phyloP scores from a whole-genome alignment of 2,113 vertebrate genomes.

The Bujurquina vittata region DNA sequence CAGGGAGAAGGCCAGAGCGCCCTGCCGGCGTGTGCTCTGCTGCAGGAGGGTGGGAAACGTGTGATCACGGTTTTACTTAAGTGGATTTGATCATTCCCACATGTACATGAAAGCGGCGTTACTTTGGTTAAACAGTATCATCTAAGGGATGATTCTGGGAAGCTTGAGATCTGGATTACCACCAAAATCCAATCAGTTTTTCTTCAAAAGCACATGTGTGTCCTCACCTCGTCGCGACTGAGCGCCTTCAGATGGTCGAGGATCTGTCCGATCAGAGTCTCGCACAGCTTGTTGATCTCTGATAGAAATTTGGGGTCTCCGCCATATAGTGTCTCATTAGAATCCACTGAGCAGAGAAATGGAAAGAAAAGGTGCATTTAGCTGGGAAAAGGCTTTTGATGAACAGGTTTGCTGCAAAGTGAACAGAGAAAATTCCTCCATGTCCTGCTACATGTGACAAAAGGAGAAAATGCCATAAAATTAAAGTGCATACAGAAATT shows the following conservation, averaged over 20 bases:
- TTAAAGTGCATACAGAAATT: background rate
- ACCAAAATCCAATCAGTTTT: background rate
- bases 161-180: background rate
- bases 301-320: slow-evolving; percentile 94
- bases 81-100: background rate
- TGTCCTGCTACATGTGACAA: background rate
- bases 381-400: background rate
- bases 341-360: slow-evolving; percentile 85
- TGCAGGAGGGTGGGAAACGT: background rate
- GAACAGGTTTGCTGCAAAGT: background rate
- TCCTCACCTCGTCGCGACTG: slow-evolving; percentile 89
- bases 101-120: background rate
- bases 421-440: background rate
- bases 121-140: background rate
- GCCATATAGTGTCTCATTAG: slow-evolving; percentile 94
- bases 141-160: background rate
- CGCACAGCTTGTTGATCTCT: slow-evolving; percentile 93
- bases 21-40: slow-evolving; percentile 86
- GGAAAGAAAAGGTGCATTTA: background rate
- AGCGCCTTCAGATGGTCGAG: slow-evolving; percentile 93
- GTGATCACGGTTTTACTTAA: background rate
- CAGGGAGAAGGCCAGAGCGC: slow-evolving; percentile 87
- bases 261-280: slow-evolving; percentile 92
- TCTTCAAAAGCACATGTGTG: accelerated
- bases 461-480: background rate